Evolutionary conservation across 2,113 vertebrate genomes (phyloP).

Genomic region (Trogon melanurus): DNA sequence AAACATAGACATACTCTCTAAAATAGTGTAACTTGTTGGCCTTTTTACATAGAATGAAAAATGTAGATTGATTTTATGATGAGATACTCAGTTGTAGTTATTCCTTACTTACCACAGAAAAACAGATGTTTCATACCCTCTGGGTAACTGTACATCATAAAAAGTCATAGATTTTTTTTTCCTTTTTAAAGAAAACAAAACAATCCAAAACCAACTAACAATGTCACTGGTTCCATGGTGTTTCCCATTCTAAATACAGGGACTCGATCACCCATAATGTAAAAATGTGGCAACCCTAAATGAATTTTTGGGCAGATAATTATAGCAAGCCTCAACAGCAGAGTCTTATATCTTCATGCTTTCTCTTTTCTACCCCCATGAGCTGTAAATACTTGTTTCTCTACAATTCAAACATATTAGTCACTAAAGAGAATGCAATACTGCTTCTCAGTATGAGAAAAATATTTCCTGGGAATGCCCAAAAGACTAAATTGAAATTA

Average conservation of each 20-base stretch:
- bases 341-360: neutral
- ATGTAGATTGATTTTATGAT: conserved; percentile 12
- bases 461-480: neutral
- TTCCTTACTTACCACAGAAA: conserved; percentile 18
- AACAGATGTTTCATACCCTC: conserved; percentile 44
- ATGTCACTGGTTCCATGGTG: neutral
- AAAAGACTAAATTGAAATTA: neutral
- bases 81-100: conserved; percentile 1
- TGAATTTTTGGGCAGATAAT: neutral
- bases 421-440: neutral
- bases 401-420: neutral
- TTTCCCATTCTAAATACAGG: neutral
- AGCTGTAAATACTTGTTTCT: conserved; percentile 18
- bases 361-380: neutral
- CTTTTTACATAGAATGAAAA: neutral
- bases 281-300: neutral
- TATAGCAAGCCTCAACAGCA: neutral
- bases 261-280: neutral
- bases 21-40: neutral
- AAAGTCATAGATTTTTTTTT: neutral
- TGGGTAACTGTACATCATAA: neutral
- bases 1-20: neutral
- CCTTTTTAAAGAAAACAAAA: neutral
- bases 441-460: neutral
- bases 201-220: neutral